Conservation (phyloP, 2,113 vertebrate genomes). For the Sylvietta virens region DNA sequence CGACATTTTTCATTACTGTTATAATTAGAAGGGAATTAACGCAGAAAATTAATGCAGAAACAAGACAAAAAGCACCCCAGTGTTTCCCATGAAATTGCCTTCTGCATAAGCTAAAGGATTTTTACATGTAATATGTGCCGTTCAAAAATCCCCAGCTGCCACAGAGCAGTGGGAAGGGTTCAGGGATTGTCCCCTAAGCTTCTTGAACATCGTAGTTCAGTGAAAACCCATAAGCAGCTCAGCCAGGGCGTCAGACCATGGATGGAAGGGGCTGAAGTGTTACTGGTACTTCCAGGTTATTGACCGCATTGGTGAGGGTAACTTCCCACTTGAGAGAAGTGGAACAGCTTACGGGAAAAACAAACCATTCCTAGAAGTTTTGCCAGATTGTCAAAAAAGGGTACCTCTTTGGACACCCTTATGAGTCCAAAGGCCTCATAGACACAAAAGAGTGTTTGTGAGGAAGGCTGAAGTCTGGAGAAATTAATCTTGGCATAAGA, state of each 20-base stretch:
- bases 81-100: neutral
- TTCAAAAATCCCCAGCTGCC: neutral
- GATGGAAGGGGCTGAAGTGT: neutral
- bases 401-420: neutral
- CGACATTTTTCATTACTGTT: neutral
- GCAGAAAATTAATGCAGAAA: neutral
- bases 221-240: neutral
- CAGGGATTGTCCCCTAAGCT: neutral
- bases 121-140: neutral
- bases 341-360: neutral
- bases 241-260: neutral
- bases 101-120: neutral
- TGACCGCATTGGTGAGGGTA: neutral
- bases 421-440: neutral
- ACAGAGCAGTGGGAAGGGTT: neutral
- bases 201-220: accelerated
- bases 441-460: neutral
- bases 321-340: neutral
- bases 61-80: neutral
- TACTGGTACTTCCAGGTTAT: neutral
- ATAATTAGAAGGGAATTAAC: neutral
- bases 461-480: neutral
- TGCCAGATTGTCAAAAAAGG: neutral
- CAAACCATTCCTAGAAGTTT: neutral
- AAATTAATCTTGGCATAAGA: neutral